Conservation (phyloP, 1,140 invertebrate species). For the Panagrolaimus sp. region DNA sequence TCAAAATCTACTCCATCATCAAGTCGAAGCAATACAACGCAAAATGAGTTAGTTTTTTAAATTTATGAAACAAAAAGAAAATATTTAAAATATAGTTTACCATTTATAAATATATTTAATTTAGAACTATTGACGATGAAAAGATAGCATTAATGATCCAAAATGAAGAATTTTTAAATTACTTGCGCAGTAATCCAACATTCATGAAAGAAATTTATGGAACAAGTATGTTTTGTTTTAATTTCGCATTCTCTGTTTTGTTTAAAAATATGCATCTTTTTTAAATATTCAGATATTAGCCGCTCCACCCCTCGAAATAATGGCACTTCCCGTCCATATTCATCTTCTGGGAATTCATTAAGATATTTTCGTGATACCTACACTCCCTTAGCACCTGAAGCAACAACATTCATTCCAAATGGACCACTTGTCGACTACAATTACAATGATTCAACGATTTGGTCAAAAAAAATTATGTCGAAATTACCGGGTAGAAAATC, state of each 20-base stretch:
- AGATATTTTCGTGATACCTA: neutral
- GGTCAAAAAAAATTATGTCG: neutral
- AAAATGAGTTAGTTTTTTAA: constrained; percentile 7
- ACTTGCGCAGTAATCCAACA: constrained; percentile 30
- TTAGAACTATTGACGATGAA: constrained; percentile 40
- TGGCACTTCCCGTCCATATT: too few relatives aligned
- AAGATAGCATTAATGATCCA: constrained; percentile 46
- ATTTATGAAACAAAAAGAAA: neutral
- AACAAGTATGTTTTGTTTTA: neutral
- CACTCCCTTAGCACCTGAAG: neutral
- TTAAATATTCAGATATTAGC: too few relatives aligned
- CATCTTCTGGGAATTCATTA: too few relatives aligned
- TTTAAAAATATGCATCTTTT: too few relatives aligned
- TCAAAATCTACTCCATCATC: neutral
- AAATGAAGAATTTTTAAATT: constrained; percentile 43
- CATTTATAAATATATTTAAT: neutral
- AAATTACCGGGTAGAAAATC: neutral
- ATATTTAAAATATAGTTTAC: neutral
- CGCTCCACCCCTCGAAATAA: too few relatives aligned
- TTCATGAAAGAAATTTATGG: constrained; percentile 30
- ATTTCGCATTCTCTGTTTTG: too few relatives aligned
- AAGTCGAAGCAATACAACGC: neutral
- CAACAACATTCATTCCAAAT: neutral
- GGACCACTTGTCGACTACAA: constrained; percentile 1
- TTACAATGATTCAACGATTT: constrained; percentile 9